These are phyloP conservation scores for Motacilla alba DNA, from an alignment of 2,113 vertebrate species.

Conservation along the genomic window DNA sequence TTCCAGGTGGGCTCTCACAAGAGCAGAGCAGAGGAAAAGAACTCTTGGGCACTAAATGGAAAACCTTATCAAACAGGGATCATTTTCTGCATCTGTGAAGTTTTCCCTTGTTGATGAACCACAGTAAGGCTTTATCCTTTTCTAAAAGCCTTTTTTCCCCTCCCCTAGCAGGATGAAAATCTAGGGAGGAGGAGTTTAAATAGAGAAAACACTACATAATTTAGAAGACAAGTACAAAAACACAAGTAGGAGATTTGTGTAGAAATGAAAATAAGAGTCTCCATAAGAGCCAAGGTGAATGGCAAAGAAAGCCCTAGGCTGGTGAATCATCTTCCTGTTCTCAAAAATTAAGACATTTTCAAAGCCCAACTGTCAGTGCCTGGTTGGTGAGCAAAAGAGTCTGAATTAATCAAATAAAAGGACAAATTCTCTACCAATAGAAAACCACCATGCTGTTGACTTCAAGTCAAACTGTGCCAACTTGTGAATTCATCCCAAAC, in stretches of 20 bases:
- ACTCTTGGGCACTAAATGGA: background rate
- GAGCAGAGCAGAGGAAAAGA: background rate
- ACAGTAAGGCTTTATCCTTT: background rate
- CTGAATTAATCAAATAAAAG: conserved; percentile 18
- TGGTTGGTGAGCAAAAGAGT: background rate
- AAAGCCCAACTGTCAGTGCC: conserved; percentile 20
- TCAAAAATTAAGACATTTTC: background rate
- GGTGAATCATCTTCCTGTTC: conserved; percentile 12
- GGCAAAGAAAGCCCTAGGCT: background rate
- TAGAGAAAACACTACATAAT: background rate
- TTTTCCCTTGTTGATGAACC: background rate
- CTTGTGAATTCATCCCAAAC: conserved; percentile 25
- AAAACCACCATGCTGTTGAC: conserved; percentile 29
- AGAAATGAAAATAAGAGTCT: background rate
- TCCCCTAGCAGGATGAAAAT: background rate
- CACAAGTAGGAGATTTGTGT: background rate
- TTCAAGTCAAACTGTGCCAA: conserved; percentile 16
- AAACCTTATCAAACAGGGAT: background rate
- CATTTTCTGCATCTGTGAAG: background rate
- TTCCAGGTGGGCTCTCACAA: background rate
- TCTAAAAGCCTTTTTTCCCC: background rate
- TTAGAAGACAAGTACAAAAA: background rate
- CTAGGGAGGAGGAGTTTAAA: background rate
- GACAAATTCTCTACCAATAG: conserved; percentile 2
- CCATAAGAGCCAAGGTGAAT: background rate